Conservation (phyloP, 2,888 invertebrate species). For the Acanthococcus lagerstroemiae region DNA sequence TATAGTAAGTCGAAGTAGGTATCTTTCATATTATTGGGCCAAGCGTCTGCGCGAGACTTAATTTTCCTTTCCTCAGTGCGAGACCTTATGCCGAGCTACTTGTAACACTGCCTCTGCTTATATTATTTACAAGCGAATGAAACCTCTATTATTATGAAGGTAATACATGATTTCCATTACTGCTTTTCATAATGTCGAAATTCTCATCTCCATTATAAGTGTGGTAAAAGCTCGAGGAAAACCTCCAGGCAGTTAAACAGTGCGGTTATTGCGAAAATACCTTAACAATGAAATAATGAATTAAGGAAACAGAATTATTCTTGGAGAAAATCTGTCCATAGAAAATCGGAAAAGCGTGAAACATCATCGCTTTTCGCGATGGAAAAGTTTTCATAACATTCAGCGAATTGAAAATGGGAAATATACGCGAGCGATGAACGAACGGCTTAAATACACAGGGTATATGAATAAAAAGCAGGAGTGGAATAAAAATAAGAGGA, state of each 20-base stretch:
- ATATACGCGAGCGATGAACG: not conserved
- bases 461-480: not conserved
- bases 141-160: not conserved
- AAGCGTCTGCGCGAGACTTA: no score
- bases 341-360: conserved; percentile 13
- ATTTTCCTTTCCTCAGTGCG: not conserved
- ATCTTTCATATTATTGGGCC: no score
- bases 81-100: not conserved
- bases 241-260: no score
- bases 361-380: conserved; percentile 7
- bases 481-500: not conserved
- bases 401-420: not conserved
- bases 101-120: not conserved
- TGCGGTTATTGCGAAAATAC: not conserved
- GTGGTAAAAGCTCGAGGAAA: not conserved
- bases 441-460: not conserved
- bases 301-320: conserved; percentile 10
- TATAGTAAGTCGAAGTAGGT: no score
- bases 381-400: conserved; percentile 1
- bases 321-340: conserved; percentile 5
- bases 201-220: not conserved
- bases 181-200: no score
- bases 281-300: conserved; percentile 8
- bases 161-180: no score
- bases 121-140: not conserved